Evolutionary conservation across 2,113 vertebrate genomes (phyloP).

Genomic region (Dermatemys mawii): DNA sequence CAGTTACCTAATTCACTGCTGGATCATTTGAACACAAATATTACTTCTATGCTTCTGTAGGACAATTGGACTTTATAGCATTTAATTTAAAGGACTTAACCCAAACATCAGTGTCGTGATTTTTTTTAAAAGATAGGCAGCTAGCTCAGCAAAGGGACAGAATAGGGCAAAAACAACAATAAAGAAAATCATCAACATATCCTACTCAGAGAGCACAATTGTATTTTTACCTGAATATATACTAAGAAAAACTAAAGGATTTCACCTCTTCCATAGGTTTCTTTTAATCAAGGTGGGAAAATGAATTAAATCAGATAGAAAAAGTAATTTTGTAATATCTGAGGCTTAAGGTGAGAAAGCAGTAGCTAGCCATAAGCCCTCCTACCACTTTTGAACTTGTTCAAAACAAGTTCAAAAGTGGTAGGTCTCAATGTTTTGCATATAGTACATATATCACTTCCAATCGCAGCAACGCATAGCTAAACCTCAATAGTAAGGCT

Average conservation of each 20-base stretch:
- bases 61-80: neutral
- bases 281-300: neutral
- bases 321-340: neutral
- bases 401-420: neutral
- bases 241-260: neutral
- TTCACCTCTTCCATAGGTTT: neutral
- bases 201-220: neutral
- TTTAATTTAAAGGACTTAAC: neutral
- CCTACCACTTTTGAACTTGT: no score
- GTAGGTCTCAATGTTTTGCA: neutral
- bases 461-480: neutral
- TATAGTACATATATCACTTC: neutral
- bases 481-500: neutral
- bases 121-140: neutral
- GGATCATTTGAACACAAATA: neutral
- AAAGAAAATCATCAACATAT: neutral
- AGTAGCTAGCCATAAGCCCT: neutral
- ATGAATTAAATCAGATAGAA: neutral
- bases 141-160: neutral
- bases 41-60: neutral
- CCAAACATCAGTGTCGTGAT: neutral
- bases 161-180: neutral
- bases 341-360: neutral
- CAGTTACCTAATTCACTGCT: neutral
- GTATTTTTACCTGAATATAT: neutral